These are phyloP conservation scores for Eonycteris spelaea DNA, from an alignment of 2,113 vertebrate genomes.

Conservation along the genomic window DNA sequence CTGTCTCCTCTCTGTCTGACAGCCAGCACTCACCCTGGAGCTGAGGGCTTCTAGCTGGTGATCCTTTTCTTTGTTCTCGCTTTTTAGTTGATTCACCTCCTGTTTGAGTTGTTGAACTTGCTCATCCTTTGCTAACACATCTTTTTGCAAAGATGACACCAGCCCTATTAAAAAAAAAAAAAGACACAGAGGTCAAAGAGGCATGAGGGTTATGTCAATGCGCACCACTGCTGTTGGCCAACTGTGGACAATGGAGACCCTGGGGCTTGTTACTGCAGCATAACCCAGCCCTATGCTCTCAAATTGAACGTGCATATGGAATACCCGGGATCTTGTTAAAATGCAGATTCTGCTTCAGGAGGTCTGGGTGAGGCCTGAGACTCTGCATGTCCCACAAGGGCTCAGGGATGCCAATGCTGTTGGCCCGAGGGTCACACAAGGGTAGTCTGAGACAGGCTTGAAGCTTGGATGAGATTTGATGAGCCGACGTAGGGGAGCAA, in stretches of 20 bases:
- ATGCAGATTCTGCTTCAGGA: background rate
- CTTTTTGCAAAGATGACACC: conserved; percentile 81
- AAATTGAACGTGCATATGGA: rapidly evolving
- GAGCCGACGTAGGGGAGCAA: background rate
- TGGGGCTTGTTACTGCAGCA: background rate
- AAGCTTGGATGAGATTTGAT: background rate
- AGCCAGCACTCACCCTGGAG: conserved; percentile 76
- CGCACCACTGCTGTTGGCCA: rapidly evolving
- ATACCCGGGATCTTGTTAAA: rapidly evolving
- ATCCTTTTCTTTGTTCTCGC: conserved; percentile 80
- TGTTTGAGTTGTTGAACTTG: conserved; percentile 77
- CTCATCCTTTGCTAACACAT: conserved; percentile 79
- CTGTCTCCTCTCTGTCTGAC: background rate
- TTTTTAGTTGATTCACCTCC: conserved; percentile 77
- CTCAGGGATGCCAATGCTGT: background rate
- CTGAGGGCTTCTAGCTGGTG: conserved; percentile 77
- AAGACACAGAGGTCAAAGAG: background rate
- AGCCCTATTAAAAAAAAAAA: conserved; percentile 70
- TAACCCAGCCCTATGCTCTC: background rate
- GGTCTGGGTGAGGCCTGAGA: background rate
- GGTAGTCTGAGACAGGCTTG: background rate
- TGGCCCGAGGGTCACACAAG: background rate
- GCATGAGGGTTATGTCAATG: rapidly evolving
- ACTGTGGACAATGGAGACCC: background rate
- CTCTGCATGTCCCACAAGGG: background rate